Evolutionary conservation across 2,888 invertebrate species (phyloP), one percentile per base, ranked within the genome.

Genomic region (Eubasilissa splendida): DNA sequence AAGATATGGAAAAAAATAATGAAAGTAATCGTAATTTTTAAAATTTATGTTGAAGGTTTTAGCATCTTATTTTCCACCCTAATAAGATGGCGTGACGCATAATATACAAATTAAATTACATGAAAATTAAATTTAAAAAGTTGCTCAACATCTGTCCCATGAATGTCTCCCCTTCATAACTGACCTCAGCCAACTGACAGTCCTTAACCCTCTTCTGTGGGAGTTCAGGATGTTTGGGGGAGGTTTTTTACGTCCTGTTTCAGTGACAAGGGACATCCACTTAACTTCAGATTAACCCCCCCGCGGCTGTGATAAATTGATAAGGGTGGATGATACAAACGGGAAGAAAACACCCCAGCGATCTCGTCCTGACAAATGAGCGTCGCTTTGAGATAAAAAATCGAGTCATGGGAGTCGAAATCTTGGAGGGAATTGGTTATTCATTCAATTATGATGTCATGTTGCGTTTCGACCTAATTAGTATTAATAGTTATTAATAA

Each of bases 241-340:
- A 42, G n/a, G 76, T 82, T 83, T 83, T 83, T 83, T 83, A 82
- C 71, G 68, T 65, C 65, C 22, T 79, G 56, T 76, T 63, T 74
- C 81, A 80, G 80, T 80, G 82, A 83, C 83, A 83, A 82, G 83
- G 80, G 83, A 83, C 83, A 83, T 83, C 83, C 82, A 83, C 83
- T 83, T 83, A 83, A 82, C 83, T 83, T 82, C 83, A 83, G 83
- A 83, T 83, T 83, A 83, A 80, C 80, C 80, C 78, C 77, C 76
- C 79, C 79, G 68, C 81, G 79, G 76, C 77, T 79, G 80, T 81
- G 83, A 83, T 83, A 83, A 83, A 83, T 83, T 83, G 83, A 80
- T 83, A 83, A 82, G 80, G 82, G 81, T 70, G 83, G 63, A 56
- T 65, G 77, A 65, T 73, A 82, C 77, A 77, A 74, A 60, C 77